Conservation (phyloP, 2,797 vertebrate species). For the Buceros bicornis region DNA sequence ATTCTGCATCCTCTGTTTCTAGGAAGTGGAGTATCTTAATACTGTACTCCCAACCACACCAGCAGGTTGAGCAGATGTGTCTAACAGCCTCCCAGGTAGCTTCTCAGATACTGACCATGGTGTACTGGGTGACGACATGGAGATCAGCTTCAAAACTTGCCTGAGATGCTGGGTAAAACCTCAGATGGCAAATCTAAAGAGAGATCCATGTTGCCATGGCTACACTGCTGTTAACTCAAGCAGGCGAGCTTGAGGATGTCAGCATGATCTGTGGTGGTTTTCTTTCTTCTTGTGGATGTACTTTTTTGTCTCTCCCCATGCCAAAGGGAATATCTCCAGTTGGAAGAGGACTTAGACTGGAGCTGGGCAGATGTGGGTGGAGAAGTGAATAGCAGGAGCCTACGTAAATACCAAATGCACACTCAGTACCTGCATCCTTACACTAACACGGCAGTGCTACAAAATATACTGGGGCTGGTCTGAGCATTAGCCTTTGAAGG, state of each 20-base stretch:
- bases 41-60: background rate
- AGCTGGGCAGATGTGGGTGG: background rate
- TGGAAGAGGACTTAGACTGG: background rate
- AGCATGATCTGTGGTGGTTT: background rate
- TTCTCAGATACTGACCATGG: background rate
- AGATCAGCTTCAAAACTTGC: background rate
- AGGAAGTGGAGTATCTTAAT: background rate
- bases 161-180: background rate
- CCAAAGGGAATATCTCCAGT: background rate
- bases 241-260: background rate
- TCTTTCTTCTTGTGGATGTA: background rate
- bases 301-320: background rate
- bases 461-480: background rate
- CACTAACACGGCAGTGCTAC: background rate
- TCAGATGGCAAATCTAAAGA: slow-evolving; percentile 8
- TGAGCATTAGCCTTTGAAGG: background rate
- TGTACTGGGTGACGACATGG: background rate
- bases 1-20: background rate
- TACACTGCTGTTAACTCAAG: background rate
- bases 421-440: background rate
- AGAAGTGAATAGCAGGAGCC: background rate
- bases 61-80: background rate
- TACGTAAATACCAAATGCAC: accelerated
- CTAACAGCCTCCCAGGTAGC: background rate
- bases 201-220: background rate